Evolutionary conservation across 2,797 vertebrate genomes (phyloP).

Genomic region (Esox masquinongy): DNA sequence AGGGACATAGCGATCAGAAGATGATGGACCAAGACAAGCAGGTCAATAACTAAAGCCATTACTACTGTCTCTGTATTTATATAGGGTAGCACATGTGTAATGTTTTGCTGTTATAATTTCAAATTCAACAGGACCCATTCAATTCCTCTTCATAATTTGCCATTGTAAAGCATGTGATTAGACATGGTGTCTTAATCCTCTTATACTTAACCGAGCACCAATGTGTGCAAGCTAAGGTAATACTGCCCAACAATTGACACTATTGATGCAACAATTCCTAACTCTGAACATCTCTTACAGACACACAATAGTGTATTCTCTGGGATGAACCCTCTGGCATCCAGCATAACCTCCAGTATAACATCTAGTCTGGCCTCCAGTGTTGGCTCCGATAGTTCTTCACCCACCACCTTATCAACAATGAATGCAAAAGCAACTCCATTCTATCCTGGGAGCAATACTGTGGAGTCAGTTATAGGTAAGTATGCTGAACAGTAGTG

Average conservation of each 20-base stretch:
- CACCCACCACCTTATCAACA: conserved; percentile 84
- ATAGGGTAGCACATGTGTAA: not conserved
- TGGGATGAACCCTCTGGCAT: conserved; percentile 82
- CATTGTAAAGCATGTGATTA: not conserved
- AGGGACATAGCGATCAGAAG: conserved; percentile 79
- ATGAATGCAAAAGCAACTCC: conserved; percentile 84
- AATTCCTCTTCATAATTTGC: not conserved
- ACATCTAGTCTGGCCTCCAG: conserved; percentile 90
- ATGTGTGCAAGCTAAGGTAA: not conserved
- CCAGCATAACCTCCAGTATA: conserved; percentile 87
- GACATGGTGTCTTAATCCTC: not conserved
- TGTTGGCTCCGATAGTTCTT: conserved; percentile 88
- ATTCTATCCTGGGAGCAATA: conserved; percentile 85
- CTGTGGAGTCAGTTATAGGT: conserved; percentile 88
- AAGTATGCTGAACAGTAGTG: conserved; percentile 44
- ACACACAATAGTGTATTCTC: conserved; percentile 84
- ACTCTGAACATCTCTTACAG: conserved; percentile 54
- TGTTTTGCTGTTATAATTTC: not conserved
- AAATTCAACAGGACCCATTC: not conserved
- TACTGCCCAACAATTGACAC: not conserved
- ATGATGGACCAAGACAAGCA: conserved; percentile 84
- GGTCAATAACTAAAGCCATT: conserved; percentile 63
- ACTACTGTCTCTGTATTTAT: not conserved
- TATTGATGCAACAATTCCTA: not conserved
- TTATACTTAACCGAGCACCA: not conserved